Percentiles rank a stretch among this genome's conserved stretches.
Conservation (phyloP, 2,888 invertebrate species). For the Eugnorisma glareosa region DNA sequence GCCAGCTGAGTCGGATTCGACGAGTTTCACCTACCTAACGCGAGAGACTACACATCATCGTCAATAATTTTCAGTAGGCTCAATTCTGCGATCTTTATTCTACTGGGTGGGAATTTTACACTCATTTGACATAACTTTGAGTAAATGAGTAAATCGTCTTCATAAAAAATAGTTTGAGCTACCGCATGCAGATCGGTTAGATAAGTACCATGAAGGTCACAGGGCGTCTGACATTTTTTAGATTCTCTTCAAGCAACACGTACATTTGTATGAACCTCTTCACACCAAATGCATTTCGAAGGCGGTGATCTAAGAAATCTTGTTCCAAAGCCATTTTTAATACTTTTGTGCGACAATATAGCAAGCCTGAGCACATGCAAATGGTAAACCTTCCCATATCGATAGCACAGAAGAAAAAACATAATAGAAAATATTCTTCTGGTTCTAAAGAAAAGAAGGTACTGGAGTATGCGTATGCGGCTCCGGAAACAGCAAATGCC, state of each 20-base stretch:
- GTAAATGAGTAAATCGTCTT: background rate
- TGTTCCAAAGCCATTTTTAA: background rate
- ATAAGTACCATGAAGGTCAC: background rate
- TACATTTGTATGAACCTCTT: slow-evolving; percentile 1
- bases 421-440: background rate
- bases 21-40: no score
- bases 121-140: no score
- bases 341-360: slow-evolving; percentile 4
- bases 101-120: no score
- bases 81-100: no score
- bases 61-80: no score
- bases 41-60: no score
- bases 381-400: background rate
- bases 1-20: no score
- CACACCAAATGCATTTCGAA: background rate
- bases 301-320: background rate
- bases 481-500: no score
- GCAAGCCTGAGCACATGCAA: background rate
- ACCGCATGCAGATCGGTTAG: background rate
- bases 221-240: background rate
- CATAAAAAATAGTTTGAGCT: no score
- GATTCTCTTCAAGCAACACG: background rate
- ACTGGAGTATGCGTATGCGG: fast-evolving
- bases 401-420: background rate
- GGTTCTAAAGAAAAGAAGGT: background rate